A percentile compares a stretch with the other conserved stretches of the same genome.
These are phyloP conservation scores for Agrilus biguttatus DNA, from an alignment of 2,888 invertebrate genomes.

Conservation along the genomic window DNA sequence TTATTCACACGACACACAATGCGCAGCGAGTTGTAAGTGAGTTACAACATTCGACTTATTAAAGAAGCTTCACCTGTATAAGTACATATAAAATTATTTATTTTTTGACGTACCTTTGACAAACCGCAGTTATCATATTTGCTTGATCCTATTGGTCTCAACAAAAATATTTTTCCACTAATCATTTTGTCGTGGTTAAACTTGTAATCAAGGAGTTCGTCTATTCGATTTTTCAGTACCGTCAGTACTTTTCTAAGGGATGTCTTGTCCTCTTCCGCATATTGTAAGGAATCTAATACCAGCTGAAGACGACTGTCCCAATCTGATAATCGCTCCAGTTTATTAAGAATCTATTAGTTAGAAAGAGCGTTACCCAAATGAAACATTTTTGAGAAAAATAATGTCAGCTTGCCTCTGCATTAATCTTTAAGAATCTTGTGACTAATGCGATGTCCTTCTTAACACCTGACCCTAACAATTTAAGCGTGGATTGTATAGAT, in stretches of 20 bases:
- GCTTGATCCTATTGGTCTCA: conserved; percentile 24
- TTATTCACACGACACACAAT: too few relatives aligned
- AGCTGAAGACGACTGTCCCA: conserved; percentile 19
- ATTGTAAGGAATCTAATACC: conserved; percentile 15
- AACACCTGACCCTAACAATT: conserved; percentile 28
- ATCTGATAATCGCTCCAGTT: conserved; percentile 14
- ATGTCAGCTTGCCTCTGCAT: conserved; percentile 18
- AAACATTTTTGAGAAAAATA: not conserved
- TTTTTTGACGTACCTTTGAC: conserved; percentile 16
- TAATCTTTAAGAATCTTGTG: conserved; percentile 38
- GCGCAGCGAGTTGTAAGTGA: too few relatives aligned
- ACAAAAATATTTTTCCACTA: conserved; percentile 20
- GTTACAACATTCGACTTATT: too few relatives aligned
- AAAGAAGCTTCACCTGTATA: too few relatives aligned
- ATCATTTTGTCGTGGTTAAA: conserved; percentile 16
- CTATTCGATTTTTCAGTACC: conserved; percentile 17
- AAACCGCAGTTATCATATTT: conserved; percentile 26
- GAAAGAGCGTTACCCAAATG: not conserved
- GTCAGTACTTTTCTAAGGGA: conserved; percentile 15
- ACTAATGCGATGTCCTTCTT: conserved; percentile 40
- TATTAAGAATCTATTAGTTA: conserved; percentile 17
- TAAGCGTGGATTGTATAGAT: conserved; percentile 43
- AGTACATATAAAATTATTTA: too few relatives aligned
- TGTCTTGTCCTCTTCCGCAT: conserved; percentile 13
- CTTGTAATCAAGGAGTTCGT: conserved; percentile 15